A percentile compares a stretch with the other conserved stretches of the same genome.
Evolutionary conservation across 2,888 invertebrate species (phyloP).

Genomic region (Chloroclystis v-ata): DNA sequence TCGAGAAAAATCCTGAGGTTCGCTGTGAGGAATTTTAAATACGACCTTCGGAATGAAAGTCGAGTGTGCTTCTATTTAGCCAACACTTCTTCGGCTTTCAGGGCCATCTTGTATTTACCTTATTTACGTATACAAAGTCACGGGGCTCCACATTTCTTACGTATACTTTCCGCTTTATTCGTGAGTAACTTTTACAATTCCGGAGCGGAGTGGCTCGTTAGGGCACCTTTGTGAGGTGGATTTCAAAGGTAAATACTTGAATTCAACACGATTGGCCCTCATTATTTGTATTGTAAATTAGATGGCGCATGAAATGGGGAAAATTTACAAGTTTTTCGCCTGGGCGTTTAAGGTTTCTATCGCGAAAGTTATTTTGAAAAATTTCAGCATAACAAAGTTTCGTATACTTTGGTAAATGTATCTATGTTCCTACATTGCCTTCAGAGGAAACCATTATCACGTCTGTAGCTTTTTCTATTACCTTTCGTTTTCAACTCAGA

Average conservation of each 20-base stretch:
- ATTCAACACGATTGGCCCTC: slow-evolving; percentile 49
- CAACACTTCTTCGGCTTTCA: no score
- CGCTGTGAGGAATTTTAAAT: no score
- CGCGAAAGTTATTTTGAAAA: background rate
- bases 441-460: no score
- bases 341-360: slow-evolving; percentile 5
- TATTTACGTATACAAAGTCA: background rate
- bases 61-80: no score
- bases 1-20: no score
- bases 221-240: slow-evolving; percentile 54
- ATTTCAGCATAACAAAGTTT: no score
- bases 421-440: no score
- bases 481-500: background rate
- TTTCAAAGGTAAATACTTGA: slow-evolving; percentile 51
- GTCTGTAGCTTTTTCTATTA: background rate
- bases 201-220: slow-evolving; percentile 51
- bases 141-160: slow-evolving; percentile 10
- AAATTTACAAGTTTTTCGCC: slow-evolving; percentile 23
- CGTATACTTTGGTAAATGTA: no score
- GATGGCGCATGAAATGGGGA: slow-evolving; percentile 31
- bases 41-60: no score
- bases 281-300: slow-evolving; percentile 62
- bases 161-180: slow-evolving; percentile 44
- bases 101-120: no score
- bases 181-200: slow-evolving; percentile 47